These are phyloP conservation scores for Myrmecophaga tridactyla DNA, from an alignment of 2,113 vertebrate species.

Conservation along the genomic window DNA sequence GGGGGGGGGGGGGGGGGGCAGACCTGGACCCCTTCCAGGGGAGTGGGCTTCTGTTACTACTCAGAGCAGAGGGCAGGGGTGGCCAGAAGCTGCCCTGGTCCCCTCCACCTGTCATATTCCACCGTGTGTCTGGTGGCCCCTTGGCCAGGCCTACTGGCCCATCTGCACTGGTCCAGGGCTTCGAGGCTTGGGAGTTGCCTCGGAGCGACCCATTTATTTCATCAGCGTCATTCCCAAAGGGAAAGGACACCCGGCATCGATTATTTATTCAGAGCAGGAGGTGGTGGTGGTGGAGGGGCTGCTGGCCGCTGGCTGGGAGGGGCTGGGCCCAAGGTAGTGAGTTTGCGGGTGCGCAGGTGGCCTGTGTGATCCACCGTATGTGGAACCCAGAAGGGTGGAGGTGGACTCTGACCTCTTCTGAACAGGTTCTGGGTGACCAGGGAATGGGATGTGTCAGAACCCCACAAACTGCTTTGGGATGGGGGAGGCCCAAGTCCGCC, in stretches of 20 bases:
- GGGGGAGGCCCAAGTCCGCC: neutral
- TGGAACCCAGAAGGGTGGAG: neutral
- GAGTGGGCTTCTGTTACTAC: neutral
- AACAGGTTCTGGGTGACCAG: neutral
- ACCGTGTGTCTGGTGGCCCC: neutral
- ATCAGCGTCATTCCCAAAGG: conserved; percentile 70
- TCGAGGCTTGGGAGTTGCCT: conserved; percentile 29
- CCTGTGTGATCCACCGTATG: neutral
- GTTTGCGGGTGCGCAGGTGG: neutral
- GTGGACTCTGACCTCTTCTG: conserved; percentile 8
- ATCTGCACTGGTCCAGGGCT: neutral
- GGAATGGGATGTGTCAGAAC: neutral
- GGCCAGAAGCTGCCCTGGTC: neutral
- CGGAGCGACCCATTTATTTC: conserved; percentile 49
- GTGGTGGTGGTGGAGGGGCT: neutral
- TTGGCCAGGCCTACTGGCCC: neutral
- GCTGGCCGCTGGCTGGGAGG: neutral
- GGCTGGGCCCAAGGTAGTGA: neutral
- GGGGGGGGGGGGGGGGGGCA: neutral
- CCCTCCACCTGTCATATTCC: neutral
- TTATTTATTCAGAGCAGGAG: conserved; percentile 51
- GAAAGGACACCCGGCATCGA: conserved; percentile 42
- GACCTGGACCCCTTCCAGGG: neutral
- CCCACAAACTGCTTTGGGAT: neutral
- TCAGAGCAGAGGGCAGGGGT: neutral